Evolutionary conservation across 2,113 vertebrate species (phyloP), one percentile per base, ranked within the genome.

Genomic region (Peromyscus maniculatus): DNA sequence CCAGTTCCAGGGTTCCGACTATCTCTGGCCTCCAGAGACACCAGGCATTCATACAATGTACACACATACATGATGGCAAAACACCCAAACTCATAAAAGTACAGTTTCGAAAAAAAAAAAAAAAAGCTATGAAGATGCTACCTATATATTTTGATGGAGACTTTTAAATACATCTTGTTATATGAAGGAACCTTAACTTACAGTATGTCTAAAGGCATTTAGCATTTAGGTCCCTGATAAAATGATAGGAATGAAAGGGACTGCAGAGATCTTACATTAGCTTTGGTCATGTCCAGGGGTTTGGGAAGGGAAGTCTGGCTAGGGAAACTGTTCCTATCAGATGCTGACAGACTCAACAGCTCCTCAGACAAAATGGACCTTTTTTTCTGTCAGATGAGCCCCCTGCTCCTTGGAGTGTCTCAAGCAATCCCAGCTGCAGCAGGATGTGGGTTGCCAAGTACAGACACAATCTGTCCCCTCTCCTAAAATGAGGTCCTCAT

Each of bases 401-500:
- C 46, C 92, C 55, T 39, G 28, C 82, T 79, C 87, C 7, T 0
- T 12, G 1, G 19, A 91, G 89, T 43, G 43, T 91, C 96, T 96
- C 93, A 52, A 96, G 96, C 91, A 93, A 96, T 96, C 82, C 97
- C 96, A 93, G 95, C 67, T 95, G 89, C 87, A 84, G 87, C 36
- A 24, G 59, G 46, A 80, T 71, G 77, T 39, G 62, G 57, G 89
- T 74, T 97, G 94, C 89, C 87, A 89, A 94, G 89, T 57, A 77
- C 43, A 94, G 91, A 88, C 55, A 66, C 94, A 96, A 62, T 94
- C 97, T 97, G 95, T 93, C 91, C 83, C 87, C 78, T 84, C 95
- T 97, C 77, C 91, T 91, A 96, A 97, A 97, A 96, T 66, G 96
- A 97, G 92, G 91, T 92, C 94, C 96, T 97, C 80, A 83, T 96